phyloP scores from a whole-genome alignment of 2,797 vertebrate species.

The Octomys mimax region DNA sequence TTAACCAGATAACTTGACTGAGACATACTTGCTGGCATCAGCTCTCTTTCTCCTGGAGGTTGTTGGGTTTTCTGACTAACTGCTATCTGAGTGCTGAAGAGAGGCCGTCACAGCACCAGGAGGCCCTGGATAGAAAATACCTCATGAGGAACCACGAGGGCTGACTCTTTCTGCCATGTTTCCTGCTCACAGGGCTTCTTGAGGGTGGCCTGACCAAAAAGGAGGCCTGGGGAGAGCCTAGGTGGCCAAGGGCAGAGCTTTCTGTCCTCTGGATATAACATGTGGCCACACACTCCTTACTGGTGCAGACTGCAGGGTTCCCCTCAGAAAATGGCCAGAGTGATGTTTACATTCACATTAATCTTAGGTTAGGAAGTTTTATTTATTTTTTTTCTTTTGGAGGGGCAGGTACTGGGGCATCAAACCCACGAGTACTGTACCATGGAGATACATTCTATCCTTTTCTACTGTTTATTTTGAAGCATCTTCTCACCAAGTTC shows the following conservation, averaged over 20 bases:
- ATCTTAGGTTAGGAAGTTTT: not conserved
- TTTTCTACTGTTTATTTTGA: not conserved
- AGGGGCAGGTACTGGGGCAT: not conserved
- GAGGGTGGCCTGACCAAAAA: not conserved
- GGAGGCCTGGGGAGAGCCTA: no score
- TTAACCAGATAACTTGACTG: not conserved
- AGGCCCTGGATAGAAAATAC: not conserved
- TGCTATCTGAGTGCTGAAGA: not conserved
- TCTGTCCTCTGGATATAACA: not conserved
- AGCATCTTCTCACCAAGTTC: not conserved
- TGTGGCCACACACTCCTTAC: not conserved
- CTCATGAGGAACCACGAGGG: fast-evolving
- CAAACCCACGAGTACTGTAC: not conserved
- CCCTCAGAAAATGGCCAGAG: not conserved
- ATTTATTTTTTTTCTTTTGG: not conserved
- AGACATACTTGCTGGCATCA: not conserved
- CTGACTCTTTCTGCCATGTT: not conserved
- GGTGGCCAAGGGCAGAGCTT: no score
- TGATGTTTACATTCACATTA: not conserved
- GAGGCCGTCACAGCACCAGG: not conserved
- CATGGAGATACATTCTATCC: not conserved
- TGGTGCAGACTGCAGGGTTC: not conserved
- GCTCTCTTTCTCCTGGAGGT: not conserved
- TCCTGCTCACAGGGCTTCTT: not conserved
- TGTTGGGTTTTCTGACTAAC: not conserved